phyloP scores from a whole-genome alignment of 1,140 invertebrate genomes.

The Drosophila azteca region DNA sequence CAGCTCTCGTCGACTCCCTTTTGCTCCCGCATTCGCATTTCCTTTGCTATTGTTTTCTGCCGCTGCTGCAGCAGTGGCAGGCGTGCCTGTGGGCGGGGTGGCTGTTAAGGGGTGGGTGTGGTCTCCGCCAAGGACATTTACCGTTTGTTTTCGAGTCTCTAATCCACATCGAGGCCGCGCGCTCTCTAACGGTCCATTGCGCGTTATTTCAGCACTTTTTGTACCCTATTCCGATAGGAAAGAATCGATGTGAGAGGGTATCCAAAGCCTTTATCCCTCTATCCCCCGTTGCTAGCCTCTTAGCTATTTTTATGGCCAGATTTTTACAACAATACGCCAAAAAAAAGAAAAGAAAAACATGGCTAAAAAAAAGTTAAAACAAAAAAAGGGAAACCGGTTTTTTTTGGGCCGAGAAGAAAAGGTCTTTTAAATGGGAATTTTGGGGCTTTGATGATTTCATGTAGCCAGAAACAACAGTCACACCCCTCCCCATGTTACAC shows the following conservation, averaged over 20 bases:
- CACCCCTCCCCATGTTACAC: conserved; percentile 18
- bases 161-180: neutral
- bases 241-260: too few relatives aligned
- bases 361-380: conserved; percentile 10
- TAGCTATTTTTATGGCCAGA: neutral
- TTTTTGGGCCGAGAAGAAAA: conserved; percentile 35
- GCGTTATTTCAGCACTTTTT: too few relatives aligned
- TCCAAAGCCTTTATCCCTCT: too few relatives aligned
- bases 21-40: conserved; percentile 66
- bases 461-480: conserved; percentile 39
- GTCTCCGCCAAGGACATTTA: conserved; percentile 35
- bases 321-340: conserved; percentile 30
- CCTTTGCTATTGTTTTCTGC: conserved; percentile 33
- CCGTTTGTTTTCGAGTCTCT: conserved; percentile 1
- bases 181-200: neutral
- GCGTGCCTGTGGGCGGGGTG: too few relatives aligned
- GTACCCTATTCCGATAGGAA: too few relatives aligned
- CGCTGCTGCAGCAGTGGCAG: too few relatives aligned
- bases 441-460: conserved; percentile 68
- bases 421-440: conserved; percentile 50
- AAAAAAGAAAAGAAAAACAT: conserved; percentile 5
- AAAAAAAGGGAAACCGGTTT: conserved; percentile 36
- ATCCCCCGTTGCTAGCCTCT: too few relatives aligned
- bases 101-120: conserved; percentile 42
- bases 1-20: conserved; percentile 50